phyloP scores from a whole-genome alignment of 2,888 invertebrate species.

The Rhagonycha lutea region DNA sequence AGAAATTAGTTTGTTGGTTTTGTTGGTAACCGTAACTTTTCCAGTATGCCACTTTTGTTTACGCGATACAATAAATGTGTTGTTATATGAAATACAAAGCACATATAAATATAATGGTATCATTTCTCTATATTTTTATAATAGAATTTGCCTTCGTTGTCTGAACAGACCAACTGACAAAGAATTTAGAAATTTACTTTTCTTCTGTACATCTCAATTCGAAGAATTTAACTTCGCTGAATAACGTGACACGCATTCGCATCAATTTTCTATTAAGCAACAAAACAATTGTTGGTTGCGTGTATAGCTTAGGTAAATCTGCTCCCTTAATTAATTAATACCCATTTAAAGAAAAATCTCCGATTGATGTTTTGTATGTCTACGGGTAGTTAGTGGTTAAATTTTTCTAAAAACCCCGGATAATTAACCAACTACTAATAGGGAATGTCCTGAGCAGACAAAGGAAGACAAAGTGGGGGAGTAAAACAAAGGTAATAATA shows the following conservation, averaged over 20 bases:
- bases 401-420: too few species aligned
- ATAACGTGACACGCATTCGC: not conserved
- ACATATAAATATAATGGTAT: conserved; percentile 16
- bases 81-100: conserved; percentile 17
- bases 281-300: not conserved
- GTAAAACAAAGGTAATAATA: too few species aligned
- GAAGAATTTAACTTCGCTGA: not conserved
- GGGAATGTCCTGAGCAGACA: too few species aligned
- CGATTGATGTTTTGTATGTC: not conserved
- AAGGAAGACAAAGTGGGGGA: too few species aligned
- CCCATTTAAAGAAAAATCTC: not conserved
- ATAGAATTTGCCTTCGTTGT: not conserved
- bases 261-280: not conserved
- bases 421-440: too few species aligned
- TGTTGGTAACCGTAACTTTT: conserved; percentile 20
- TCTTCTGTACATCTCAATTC: not conserved
- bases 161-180: not conserved
- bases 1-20: conserved; percentile 9
- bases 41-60: conserved; percentile 20
- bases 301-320: not conserved
- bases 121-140: conserved; percentile 4
- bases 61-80: conserved; percentile 13
- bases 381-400: not conserved
- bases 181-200: not conserved
- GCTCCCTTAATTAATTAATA: not conserved